Conservation (phyloP, 2,797 vertebrate genomes). For the Malurus leucopterus region DNA sequence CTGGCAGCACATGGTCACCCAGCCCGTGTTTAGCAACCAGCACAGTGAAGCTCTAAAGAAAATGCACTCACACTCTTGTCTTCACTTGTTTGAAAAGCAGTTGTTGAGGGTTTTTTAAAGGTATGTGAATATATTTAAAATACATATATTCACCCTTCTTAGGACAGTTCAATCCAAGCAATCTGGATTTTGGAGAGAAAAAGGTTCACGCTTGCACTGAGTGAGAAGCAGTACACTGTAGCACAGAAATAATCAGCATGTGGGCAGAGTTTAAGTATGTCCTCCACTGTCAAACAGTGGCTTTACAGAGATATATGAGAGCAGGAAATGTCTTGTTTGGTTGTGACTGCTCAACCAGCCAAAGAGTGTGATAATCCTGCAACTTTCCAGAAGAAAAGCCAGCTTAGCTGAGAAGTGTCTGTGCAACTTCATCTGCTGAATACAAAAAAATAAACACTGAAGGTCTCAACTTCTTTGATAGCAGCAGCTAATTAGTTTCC, state of each 20-base stretch:
- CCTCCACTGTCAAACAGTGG: neutral
- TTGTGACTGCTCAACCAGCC: neutral
- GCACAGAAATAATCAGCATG: neutral
- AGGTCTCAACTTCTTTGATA: neutral
- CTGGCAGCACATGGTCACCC: neutral
- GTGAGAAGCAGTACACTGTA: fast-evolving
- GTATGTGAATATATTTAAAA: neutral
- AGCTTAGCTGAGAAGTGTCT: neutral
- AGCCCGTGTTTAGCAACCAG: neutral
- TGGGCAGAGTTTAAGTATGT: neutral
- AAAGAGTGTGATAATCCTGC: neutral
- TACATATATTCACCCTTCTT: too few relatives aligned
- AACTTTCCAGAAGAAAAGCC: neutral
- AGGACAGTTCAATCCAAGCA: too few relatives aligned
- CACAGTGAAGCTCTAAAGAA: neutral
- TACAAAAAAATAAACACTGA: neutral
- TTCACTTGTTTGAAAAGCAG: neutral
- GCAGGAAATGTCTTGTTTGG: neutral
- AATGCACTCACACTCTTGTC: neutral
- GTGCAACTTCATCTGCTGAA: neutral
- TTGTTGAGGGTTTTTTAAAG: fast-evolving
- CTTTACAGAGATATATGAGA: neutral
- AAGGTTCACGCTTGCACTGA: neutral
- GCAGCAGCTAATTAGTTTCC: neutral
- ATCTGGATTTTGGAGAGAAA: neutral